phyloP scores from a whole-genome alignment of 2,113 vertebrate species.

The Symphodus melops region DNA sequence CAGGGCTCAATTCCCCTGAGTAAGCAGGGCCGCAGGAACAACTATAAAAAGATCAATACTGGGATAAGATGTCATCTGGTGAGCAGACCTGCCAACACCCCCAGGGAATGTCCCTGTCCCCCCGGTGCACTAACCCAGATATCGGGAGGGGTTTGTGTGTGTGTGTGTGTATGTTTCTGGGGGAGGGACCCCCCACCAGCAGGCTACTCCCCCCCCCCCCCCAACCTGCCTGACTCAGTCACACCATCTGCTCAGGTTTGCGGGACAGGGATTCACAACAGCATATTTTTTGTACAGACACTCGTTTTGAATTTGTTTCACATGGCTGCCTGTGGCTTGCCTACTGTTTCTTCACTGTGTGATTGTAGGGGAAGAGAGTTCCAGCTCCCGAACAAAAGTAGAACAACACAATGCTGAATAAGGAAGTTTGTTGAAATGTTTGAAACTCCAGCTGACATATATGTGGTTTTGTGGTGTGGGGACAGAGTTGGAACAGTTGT shows the following conservation, averaged over 20 bases:
- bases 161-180: constrained; percentile 13
- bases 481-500: constrained; percentile 21
- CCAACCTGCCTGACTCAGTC: constrained; percentile 74
- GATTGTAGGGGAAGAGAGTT: constrained; percentile 45
- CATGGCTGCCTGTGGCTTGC: constrained; percentile 66
- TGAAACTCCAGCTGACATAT: constrained; percentile 50
- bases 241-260: constrained; percentile 78
- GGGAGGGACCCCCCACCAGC: constrained; percentile 31
- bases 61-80: constrained; percentile 83
- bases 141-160: constrained; percentile 39
- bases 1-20: constrained; percentile 65
- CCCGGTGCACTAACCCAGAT: constrained; percentile 68
- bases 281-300: constrained; percentile 43
- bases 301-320: constrained; percentile 65
- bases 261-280: constrained; percentile 59
- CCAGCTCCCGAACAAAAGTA: constrained; percentile 42
- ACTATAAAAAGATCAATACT: constrained; percentile 82
- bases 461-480: constrained; percentile 36
- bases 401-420: constrained; percentile 45
- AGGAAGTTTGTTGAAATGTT: constrained; percentile 59
- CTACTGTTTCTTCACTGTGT: constrained; percentile 53
- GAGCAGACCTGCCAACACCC: constrained; percentile 79
- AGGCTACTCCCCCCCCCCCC: constrained; percentile 64
- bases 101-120: constrained; percentile 71
- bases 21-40: constrained; percentile 56